Evolutionary conservation across 1,140 invertebrate genomes (phyloP).

Genomic region (Neodiprion pinetum): DNA sequence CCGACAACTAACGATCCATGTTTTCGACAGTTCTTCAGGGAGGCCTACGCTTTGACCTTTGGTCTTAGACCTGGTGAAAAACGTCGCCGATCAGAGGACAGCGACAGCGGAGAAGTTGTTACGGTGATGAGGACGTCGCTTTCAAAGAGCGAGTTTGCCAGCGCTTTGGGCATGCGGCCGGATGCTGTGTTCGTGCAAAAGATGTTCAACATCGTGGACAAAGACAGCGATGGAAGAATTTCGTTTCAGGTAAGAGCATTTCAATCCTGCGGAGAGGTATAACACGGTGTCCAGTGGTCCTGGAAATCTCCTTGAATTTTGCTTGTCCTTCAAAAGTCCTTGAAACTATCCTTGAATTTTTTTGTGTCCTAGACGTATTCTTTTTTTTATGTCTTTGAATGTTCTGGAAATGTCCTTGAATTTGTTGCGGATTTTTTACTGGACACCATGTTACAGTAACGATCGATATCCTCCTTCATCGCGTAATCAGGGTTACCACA

Average conservation of each 20-base stretch:
- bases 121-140: conserved; percentile 94
- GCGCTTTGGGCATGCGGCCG: conserved; percentile 94
- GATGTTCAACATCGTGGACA: conserved; percentile 99
- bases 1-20: conserved; percentile 1
- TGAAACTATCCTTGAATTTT: too few relatives aligned
- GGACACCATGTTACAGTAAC: background rate
- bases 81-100: conserved; percentile 72
- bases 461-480: too few relatives aligned
- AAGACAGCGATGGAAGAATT: conserved; percentile 93
- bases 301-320: too few relatives aligned
- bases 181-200: conserved; percentile 97
- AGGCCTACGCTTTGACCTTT: conserved; percentile 95
- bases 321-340: too few relatives aligned
- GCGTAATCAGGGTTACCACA: too few relatives aligned
- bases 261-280: background rate
- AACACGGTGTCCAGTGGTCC: background rate
- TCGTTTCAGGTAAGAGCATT: conserved; percentile 80
- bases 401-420: too few relatives aligned
- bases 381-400: too few relatives aligned
- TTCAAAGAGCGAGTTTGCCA: conserved; percentile 96
- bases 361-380: too few relatives aligned
- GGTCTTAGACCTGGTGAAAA: conserved; percentile 80
- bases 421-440: too few relatives aligned
- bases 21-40: conserved; percentile 88
- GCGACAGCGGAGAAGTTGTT: conserved; percentile 82